A percentile compares a stretch with the other conserved stretches of the same genome.
These are phyloP conservation scores for Chaetura pelagica DNA, from an alignment of 2,113 vertebrate genomes.

Conservation along the genomic window DNA sequence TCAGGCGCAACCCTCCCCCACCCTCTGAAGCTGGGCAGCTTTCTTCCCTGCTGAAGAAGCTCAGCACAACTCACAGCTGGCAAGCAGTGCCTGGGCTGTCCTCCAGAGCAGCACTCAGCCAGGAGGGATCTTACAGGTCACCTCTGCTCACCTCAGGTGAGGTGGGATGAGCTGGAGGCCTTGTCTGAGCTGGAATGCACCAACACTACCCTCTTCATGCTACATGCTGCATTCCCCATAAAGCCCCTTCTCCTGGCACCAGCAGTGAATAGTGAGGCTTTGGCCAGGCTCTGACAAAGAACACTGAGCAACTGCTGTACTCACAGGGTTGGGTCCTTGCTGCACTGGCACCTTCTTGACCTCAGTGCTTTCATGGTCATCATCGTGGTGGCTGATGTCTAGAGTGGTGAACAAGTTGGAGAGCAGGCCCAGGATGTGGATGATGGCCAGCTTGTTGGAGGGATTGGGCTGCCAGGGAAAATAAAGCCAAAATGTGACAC, in stretches of 20 bases:
- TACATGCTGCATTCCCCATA: not conserved
- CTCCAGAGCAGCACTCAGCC: not conserved
- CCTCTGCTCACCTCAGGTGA: not conserved
- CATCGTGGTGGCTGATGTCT: conserved; percentile 96
- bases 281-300: not conserved
- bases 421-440: conserved; percentile 96
- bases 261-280: not conserved
- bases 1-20: not conserved
- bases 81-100: not conserved
- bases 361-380: conserved; percentile 89
- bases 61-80: not conserved
- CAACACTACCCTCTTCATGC: not conserved
- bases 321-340: conserved; percentile 95
- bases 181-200: not conserved
- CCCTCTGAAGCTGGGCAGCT: not conserved
- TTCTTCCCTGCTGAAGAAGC: not conserved
- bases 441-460: conserved; percentile 97
- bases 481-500: not conserved
- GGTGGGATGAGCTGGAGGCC: not conserved
- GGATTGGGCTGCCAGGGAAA: conserved; percentile 90
- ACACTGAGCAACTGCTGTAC: not conserved
- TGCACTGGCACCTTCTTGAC: conserved; percentile 88
- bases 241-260: not conserved
- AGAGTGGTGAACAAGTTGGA: conserved; percentile 98
- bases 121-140: not conserved